Conservation (phyloP, 2,888 invertebrate genomes). For the Standfussiana lucernea region DNA sequence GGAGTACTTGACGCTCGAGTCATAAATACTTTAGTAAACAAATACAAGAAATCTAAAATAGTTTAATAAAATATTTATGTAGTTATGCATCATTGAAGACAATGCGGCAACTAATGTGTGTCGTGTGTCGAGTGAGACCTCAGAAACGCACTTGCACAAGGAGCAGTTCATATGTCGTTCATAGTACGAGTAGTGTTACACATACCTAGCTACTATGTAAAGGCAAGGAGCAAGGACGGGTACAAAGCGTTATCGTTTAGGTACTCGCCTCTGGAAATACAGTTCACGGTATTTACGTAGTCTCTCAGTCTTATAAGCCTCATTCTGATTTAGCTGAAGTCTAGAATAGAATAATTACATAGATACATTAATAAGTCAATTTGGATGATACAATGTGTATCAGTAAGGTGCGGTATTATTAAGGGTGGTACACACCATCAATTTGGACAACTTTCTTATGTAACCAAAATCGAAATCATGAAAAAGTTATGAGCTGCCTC, state of each 20-base stretch:
- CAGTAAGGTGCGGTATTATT: not conserved
- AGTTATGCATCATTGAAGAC: constrained; percentile 71
- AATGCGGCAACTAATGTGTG: constrained; percentile 68
- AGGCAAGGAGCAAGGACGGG: constrained; percentile 91
- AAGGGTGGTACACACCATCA: not conserved
- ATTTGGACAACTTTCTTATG: not conserved
- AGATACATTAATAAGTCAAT: constrained; percentile 65
- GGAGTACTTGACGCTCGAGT: constrained; percentile 48
- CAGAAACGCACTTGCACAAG: constrained; percentile 83
- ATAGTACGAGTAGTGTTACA: constrained; percentile 77
- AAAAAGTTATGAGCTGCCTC: not conserved
- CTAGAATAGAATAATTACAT: constrained; percentile 73
- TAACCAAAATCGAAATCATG: not conserved
- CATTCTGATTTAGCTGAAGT: constrained; percentile 83
- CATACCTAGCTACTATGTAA: constrained; percentile 89
- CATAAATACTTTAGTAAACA: constrained; percentile 61
- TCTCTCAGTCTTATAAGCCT: constrained; percentile 89
- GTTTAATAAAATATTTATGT: constrained; percentile 66
- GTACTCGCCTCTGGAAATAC: constrained; percentile 86
- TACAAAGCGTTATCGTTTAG: constrained; percentile 88
- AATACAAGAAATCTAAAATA: constrained; percentile 67
- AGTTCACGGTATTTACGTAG: constrained; percentile 88
- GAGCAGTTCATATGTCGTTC: constrained; percentile 78
- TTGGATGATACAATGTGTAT: constrained; percentile 47
- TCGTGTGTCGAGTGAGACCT: constrained; percentile 73